phyloP scores from a whole-genome alignment of 2,797 vertebrate species.

The Uromys caudimaculatus region DNA sequence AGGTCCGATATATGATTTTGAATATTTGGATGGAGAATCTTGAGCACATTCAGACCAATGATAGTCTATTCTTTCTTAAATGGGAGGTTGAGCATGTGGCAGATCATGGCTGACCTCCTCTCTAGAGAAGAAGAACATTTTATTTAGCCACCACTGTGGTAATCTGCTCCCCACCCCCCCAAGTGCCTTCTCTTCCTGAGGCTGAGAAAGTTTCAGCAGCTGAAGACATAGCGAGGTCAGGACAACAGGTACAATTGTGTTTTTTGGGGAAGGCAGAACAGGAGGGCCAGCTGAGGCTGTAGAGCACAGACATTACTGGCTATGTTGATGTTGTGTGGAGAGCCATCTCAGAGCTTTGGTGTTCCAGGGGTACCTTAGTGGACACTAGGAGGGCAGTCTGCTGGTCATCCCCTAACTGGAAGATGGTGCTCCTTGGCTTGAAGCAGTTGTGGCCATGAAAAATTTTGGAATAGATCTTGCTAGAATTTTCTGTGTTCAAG shows the following conservation, averaged over 20 bases:
- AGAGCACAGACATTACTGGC: background rate
- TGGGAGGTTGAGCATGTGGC: background rate
- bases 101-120: background rate
- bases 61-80: background rate
- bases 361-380: background rate
- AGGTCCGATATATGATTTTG: background rate
- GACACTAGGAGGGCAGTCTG: background rate
- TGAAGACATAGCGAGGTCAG: background rate
- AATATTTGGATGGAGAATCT: background rate
- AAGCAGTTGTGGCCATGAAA: background rate
- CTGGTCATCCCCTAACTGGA: background rate
- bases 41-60: background rate
- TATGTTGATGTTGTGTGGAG: background rate
- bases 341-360: background rate
- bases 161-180: background rate
- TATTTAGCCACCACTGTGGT: background rate
- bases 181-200: background rate
- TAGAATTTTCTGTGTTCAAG: background rate
- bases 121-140: background rate
- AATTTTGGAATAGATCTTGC: background rate
- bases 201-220: background rate
- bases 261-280: background rate
- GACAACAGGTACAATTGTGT: background rate
- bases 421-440: background rate
- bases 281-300: background rate